A percentile compares a stretch with the other conserved stretches of the same genome.
These are phyloP conservation scores for Busseola fusca DNA, from an alignment of 2,888 invertebrate species.

Conservation along the genomic window DNA sequence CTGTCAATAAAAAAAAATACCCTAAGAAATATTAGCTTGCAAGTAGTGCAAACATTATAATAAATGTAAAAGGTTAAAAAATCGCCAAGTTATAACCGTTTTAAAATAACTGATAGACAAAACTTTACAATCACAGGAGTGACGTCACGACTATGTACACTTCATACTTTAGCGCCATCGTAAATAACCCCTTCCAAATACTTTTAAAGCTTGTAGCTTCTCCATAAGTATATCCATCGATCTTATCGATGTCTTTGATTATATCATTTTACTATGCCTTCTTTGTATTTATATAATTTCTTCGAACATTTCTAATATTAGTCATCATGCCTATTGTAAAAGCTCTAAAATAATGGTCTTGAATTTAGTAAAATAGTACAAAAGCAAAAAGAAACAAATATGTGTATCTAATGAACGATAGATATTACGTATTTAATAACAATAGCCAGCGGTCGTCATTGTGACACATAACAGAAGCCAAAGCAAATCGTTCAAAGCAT, in stretches of 20 bases:
- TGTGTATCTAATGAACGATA: not conserved
- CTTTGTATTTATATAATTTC: not conserved
- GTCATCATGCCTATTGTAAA: not conserved
- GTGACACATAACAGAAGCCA: conserved; percentile 19
- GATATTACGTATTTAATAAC: not conserved
- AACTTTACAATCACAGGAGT: not conserved
- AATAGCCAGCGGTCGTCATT: conserved; percentile 24
- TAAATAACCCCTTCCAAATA: not conserved
- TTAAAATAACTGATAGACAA: not conserved
- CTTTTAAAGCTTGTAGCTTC: not conserved
- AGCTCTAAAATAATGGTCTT: too few species aligned
- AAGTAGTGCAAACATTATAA: not conserved
- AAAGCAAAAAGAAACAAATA: not conserved
- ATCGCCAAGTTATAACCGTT: not conserved
- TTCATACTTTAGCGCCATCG: not conserved
- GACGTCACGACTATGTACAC: not conserved
- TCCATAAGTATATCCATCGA: not conserved
- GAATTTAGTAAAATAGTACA: not conserved
- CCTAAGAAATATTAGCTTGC: not conserved
- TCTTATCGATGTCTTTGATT: not conserved
- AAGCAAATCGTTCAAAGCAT: conserved; percentile 46
- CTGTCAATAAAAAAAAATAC: not conserved
- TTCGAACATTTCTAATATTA: not conserved
- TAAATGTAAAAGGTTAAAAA: not conserved
- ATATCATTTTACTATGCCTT: not conserved